phyloP scores from a whole-genome alignment of 2,888 invertebrate species.

The Pristionchus japonicus region DNA sequence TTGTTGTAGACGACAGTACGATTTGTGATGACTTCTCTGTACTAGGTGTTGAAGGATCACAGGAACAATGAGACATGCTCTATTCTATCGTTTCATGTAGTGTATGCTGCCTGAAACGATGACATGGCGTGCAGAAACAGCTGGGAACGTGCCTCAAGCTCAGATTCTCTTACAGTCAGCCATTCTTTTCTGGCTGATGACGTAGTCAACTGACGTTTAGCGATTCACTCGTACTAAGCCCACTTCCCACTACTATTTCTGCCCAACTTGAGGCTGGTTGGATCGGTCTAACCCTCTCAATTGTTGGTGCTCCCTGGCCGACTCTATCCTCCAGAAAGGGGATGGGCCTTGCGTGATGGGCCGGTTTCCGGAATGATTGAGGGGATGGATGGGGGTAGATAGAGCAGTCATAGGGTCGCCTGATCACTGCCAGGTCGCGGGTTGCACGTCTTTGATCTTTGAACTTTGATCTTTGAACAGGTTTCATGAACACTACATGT shows the following conservation, averaged over 20 bases:
- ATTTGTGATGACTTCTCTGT: too few species aligned
- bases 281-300: not conserved
- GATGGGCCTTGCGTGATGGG: not conserved
- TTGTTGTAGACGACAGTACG: too few species aligned
- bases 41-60: too few species aligned
- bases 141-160: not conserved
- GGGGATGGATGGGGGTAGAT: not conserved
- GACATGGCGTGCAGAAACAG: too few species aligned
- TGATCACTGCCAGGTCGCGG: not conserved
- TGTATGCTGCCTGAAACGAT: too few species aligned
- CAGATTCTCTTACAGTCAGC: not conserved
- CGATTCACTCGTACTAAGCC: conserved; percentile 4
- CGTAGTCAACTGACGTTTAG: not conserved
- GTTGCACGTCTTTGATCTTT: not conserved
- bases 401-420: not conserved
- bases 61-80: too few species aligned
- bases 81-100: too few species aligned
- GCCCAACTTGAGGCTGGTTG: not conserved
- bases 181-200: not conserved
- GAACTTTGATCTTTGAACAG: not conserved
- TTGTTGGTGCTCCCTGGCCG: not conserved
- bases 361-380: not conserved
- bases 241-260: conserved; percentile 30
- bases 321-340: not conserved
- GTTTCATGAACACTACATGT: too few species aligned